Evolutionary conservation across 2,888 invertebrate species (phyloP).

Genomic region (Meloe dianella): DNA sequence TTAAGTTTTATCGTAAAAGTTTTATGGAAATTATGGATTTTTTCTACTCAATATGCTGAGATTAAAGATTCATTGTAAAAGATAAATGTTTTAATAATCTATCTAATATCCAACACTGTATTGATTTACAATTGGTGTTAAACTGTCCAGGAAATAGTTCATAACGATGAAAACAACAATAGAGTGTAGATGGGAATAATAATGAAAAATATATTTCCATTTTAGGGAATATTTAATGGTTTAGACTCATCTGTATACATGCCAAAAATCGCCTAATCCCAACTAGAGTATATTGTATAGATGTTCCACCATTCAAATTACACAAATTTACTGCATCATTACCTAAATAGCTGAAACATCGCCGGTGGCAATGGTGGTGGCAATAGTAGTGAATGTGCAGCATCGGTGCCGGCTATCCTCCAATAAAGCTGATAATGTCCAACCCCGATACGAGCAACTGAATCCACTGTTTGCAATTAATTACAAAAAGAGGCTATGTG

Average conservation of each 20-base stretch:
- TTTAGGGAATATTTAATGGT: not conserved
- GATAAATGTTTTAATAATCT: not conserved
- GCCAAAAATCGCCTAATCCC: slow-evolving; percentile 30
- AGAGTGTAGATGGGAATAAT: not conserved
- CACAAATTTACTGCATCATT: slow-evolving; percentile 56
- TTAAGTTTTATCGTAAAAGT: slow-evolving; percentile 4
- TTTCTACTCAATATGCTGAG: not conserved
- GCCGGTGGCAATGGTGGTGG: slow-evolving; percentile 13
- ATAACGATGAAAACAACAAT: not conserved
- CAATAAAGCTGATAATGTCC: slow-evolving; percentile 54
- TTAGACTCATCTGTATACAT: no score
- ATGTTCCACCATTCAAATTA: slow-evolving; percentile 46
- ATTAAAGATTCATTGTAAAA: not conserved
- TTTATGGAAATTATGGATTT: not conserved
- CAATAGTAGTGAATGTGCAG: slow-evolving; percentile 24
- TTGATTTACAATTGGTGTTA: not conserved
- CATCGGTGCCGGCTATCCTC: slow-evolving; percentile 34
- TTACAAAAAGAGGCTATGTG: slow-evolving; percentile 34
- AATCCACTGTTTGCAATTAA: slow-evolving; percentile 52
- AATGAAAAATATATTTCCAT: no score
- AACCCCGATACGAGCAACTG: slow-evolving; percentile 44
- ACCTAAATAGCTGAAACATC: slow-evolving; percentile 51
- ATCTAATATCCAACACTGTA: not conserved
- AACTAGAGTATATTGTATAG: slow-evolving; percentile 26
- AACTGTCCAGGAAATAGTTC: not conserved